phyloP scores from a whole-genome alignment of 2,888 invertebrate genomes.

The Incurvaria masculella region DNA sequence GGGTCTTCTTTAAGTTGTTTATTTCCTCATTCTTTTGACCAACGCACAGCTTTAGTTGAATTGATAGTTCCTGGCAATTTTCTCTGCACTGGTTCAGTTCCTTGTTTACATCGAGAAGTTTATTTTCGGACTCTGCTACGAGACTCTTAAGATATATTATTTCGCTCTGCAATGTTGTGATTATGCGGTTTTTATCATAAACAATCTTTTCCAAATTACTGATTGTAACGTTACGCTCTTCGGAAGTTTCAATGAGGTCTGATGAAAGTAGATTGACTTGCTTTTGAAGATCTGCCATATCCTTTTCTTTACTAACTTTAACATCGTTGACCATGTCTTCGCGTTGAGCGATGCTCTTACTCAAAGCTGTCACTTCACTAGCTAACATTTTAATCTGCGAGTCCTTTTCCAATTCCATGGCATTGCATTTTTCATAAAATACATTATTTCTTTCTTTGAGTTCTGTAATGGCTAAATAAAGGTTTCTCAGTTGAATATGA shows the following conservation, averaged over 20 bases:
- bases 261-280: slow-evolving; percentile 22
- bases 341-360: not conserved
- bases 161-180: slow-evolving; percentile 39
- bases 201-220: slow-evolving; percentile 44
- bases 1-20: slow-evolving; percentile 38
- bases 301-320: slow-evolving; percentile 5
- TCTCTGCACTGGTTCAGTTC: slow-evolving; percentile 38
- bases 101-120: slow-evolving; percentile 36
- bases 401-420: not conserved
- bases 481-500: not conserved
- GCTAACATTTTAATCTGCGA: not conserved
- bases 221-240: slow-evolving; percentile 37
- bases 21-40: slow-evolving; percentile 46
- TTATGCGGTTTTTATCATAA: slow-evolving; percentile 40
- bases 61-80: slow-evolving; percentile 37
- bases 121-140: slow-evolving; percentile 42
- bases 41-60: slow-evolving; percentile 41
- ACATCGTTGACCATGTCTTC: not conserved
- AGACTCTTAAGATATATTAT: slow-evolving; percentile 36
- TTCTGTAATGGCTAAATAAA: not conserved
- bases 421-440: no score
- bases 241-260: not conserved
- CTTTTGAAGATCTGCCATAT: slow-evolving; percentile 22
- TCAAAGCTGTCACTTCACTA: not conserved
- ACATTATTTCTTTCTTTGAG: not conserved